Evolutionary conservation across 64 coral and sea anemone species (phyloP).

Genomic region (Porites australiensis): DNA sequence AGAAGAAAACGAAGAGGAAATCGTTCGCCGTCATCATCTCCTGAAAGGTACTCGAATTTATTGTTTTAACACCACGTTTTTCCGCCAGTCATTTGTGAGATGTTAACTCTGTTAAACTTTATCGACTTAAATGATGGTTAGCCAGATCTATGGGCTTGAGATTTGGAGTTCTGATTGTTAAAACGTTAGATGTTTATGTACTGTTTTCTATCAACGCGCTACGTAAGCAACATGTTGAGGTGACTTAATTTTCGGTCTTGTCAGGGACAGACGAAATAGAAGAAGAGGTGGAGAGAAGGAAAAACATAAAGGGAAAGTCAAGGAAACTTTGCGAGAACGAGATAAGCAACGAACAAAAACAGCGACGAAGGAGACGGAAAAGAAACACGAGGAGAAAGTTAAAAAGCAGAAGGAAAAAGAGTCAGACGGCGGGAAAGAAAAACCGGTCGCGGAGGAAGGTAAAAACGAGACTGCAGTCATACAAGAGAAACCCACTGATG

Average conservation of each 20-base stretch:
- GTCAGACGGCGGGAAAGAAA: neutral
- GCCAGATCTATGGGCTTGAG: no score
- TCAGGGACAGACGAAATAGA: constrained; percentile 56
- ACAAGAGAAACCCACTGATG: constrained; percentile 3
- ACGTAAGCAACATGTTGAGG: no score
- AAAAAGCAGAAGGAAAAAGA: constrained; percentile 56
- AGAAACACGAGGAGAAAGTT: constrained; percentile 6
- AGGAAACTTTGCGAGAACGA: constrained; percentile 31
- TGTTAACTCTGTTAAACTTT: no score
- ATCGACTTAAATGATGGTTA: no score
- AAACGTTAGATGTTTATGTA: no score
- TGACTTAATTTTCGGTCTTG: neutral
- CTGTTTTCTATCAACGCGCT: no score
- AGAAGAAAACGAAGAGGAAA: constrained; percentile 71
- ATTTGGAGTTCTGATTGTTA: no score
- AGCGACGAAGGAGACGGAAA: constrained; percentile 3
- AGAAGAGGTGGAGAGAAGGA: constrained; percentile 70
- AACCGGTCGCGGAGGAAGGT: neutral
- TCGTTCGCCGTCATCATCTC: constrained; percentile 82
- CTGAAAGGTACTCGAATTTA: constrained; percentile 69
- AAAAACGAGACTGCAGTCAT: neutral
- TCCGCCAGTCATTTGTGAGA: neutral
- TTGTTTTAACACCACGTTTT: neutral
- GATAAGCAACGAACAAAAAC: constrained; percentile 52
- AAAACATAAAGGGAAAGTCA: constrained; percentile 59